phyloP scores from a whole-genome alignment of 2,113 vertebrate species.

The Syrrhaptes paradoxus region DNA sequence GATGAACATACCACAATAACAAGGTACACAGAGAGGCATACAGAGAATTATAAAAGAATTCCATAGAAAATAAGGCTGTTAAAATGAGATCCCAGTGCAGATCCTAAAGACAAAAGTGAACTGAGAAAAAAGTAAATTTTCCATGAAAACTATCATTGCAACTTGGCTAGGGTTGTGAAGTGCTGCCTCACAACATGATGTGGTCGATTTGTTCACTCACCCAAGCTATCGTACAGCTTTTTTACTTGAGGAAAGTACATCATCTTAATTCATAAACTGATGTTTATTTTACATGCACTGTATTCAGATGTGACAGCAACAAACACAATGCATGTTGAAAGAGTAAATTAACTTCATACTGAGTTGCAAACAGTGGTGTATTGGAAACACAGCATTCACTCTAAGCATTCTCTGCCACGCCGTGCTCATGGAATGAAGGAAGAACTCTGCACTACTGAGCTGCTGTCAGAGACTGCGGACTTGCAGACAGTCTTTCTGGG shows the following conservation, averaged over 20 bases:
- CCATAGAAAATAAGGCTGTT: neutral
- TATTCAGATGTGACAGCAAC: neutral
- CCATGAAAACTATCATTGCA: neutral
- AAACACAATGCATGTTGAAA: neutral
- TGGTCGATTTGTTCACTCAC: neutral
- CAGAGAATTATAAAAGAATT: neutral
- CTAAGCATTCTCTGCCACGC: neutral
- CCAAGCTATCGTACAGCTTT: neutral
- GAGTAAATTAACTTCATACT: neutral
- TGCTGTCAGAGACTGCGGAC: no score
- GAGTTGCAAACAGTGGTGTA: neutral
- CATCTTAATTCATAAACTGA: neutral
- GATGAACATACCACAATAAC: neutral
- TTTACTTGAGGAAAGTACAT: neutral
- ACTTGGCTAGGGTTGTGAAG: neutral
- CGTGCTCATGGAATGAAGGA: accelerated
- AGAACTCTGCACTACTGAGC: neutral
- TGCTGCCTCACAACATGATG: neutral
- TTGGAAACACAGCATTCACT: neutral
- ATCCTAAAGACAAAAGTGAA: neutral
- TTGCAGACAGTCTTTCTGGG: neutral
- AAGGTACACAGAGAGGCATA: neutral
- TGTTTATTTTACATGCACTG: neutral
- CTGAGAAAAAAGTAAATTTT: neutral
- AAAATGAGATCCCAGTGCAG: neutral